Base-by-base conservation (phyloP, 92 coral and sea anemone genomes). In the Siderastrea radians region DNA sequence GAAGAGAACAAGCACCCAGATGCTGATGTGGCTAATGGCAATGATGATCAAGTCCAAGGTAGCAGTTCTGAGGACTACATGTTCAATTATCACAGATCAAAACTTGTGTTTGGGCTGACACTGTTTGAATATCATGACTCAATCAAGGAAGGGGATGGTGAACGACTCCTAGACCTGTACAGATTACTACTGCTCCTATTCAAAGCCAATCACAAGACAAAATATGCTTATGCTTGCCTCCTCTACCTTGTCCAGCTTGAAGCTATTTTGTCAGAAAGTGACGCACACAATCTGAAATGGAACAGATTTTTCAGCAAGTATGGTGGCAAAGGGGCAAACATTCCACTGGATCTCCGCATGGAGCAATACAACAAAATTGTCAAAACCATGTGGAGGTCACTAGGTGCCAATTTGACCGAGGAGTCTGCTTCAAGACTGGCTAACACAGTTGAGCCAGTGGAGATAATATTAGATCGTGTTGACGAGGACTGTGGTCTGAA, bases 391-490 rank as follows among this genome's bases (percentile, higher is more conserved):
- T 83, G 80, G 11, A 84, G 74, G 79, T 58, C 79, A 68, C 77
- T 90, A 44, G 89, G 93, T 26, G 86, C 89, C 44, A 90, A 90
- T 80, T 15, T 90, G 73, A 76, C 63, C 0, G 93, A 90, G 49
- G 69, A 81, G 49, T 84, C 78, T 84, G 93, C 89, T 46, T 89
- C 84, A 90, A 90, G 89, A 59, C 63, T 90, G 45, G 93, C 93
- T 46, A 57, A 50, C 43, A 83, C 85, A 68, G 79, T 89, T 13
- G 81, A 89, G 68, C 9, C 77, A 58, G 71, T 89, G 10, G 89
- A 90, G 83, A 53, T 3, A 61, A 80, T 90, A 45, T 53, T 72
- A 13, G 84, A 84, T 68, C 19, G 81, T 5, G 57, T 90, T 54
- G 93, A 90, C 78, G 75, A 72, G 49, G 93, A 90, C 80, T 84